Evolutionary conservation across 2,113 vertebrate species (phyloP).

Genomic region (Thamnaconus septentrionalis): DNA sequence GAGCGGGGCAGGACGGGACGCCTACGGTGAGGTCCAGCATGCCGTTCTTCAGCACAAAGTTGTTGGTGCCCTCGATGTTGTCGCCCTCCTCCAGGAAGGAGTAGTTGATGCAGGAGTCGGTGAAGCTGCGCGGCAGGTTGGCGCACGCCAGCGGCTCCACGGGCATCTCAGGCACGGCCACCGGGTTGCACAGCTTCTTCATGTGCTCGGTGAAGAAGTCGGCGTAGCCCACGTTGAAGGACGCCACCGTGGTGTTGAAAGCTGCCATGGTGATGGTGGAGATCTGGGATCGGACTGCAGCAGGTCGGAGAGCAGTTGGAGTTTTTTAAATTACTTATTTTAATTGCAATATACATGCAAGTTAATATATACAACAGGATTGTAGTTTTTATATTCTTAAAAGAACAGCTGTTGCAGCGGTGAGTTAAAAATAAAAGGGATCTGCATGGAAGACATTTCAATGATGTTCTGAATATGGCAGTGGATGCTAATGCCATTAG

Average conservation of each 20-base stretch:
- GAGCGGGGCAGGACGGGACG: neutral
- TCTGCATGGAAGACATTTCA: too few relatives aligned
- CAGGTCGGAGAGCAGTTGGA: neutral
- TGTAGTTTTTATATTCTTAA: too few relatives aligned
- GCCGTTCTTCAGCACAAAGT: constrained; percentile 97
- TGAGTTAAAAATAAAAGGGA: too few relatives aligned
- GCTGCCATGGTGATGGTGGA: constrained; percentile 99
- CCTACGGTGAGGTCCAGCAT: constrained; percentile 97
- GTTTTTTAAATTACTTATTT: neutral
- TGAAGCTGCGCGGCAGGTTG: constrained; percentile 95
- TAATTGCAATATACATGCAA: neutral
- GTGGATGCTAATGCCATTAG: too few relatives aligned
- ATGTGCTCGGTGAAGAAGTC: constrained; percentile 99
- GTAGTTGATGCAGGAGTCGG: constrained; percentile 99
- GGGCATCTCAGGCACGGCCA: constrained; percentile 85
- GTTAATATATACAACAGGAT: too few relatives aligned
- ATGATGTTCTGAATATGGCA: too few relatives aligned
- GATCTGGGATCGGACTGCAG: constrained; percentile 93
- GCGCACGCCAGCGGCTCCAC: constrained; percentile 91
- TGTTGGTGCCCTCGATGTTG: constrained; percentile 94
- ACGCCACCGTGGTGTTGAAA: constrained; percentile 97
- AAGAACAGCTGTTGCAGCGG: too few relatives aligned
- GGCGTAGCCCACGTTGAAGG: constrained; percentile 96
- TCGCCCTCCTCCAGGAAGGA: constrained; percentile 94
- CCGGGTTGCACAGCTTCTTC: constrained; percentile 95